Conservation (phyloP, 2,797 vertebrate species). For the Eulemur rubriventer region DNA sequence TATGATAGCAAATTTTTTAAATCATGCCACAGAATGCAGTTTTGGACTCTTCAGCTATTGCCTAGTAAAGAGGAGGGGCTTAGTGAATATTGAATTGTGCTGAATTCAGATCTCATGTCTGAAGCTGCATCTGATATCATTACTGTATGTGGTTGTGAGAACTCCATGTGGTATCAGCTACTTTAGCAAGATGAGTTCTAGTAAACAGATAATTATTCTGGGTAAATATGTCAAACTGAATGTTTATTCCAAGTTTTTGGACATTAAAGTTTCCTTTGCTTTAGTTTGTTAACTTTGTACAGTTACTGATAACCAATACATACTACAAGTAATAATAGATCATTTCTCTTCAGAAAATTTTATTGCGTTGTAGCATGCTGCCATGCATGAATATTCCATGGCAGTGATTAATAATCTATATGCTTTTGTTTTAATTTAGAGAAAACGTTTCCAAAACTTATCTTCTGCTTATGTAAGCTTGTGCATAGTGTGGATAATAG, state of each 20-base stretch:
- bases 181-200: not conserved
- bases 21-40: not conserved
- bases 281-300: conserved; percentile 20
- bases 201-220: not conserved
- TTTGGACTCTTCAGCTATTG: not conserved
- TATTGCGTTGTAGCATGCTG: not conserved
- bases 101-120: not conserved
- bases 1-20: conserved; percentile 4
- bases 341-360: conserved; percentile 4
- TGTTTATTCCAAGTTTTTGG: not conserved
- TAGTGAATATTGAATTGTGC: not conserved
- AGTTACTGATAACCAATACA: not conserved
- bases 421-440: not conserved
- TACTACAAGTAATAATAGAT: not conserved
- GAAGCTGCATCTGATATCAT: not conserved
- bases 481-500: not conserved
- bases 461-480: not conserved
- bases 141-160: not conserved
- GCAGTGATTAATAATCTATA: not conserved
- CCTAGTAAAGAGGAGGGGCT: not conserved
- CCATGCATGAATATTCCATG: not conserved
- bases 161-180: not conserved
- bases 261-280: not conserved
- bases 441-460: not conserved
- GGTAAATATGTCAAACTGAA: not conserved